A percentile compares a stretch with the other conserved stretches of the same genome.
Evolutionary conservation across 2,888 invertebrate genomes (phyloP).

Genomic region (Agonum fuliginosum): DNA sequence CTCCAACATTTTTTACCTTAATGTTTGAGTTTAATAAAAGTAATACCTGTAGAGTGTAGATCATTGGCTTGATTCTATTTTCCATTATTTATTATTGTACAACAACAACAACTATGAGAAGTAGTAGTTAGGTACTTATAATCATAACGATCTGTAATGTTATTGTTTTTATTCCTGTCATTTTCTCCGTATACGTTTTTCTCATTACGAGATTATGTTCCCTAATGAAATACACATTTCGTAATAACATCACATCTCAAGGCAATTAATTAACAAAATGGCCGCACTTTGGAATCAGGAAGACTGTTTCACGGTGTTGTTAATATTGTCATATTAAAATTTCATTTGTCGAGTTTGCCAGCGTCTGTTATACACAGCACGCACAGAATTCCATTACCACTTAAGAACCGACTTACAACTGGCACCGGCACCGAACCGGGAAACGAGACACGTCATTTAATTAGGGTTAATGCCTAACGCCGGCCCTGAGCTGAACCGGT

Average conservation of each 20-base stretch:
- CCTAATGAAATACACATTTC: conserved; percentile 24
- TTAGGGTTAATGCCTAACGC: neutral
- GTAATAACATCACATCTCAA: conserved; percentile 15
- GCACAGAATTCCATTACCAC: conserved; percentile 13
- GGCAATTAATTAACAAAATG: conserved; percentile 30
- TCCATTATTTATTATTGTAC: too few species aligned
- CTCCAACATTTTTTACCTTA: too few species aligned
- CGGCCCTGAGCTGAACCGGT: neutral
- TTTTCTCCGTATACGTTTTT: too few species aligned
- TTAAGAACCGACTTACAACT: too few species aligned
- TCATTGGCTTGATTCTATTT: too few species aligned
- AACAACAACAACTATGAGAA: too few species aligned
- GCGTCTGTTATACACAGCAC: neutral
- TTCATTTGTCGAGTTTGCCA: conserved; percentile 12
- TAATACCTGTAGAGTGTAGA: too few species aligned
- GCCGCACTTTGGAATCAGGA: conserved; percentile 26
- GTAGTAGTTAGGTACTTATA: too few species aligned
- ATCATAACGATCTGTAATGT: too few species aligned
- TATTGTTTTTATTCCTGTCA: neutral
- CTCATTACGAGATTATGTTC: neutral
- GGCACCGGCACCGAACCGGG: neutral
- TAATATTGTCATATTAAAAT: conserved; percentile 36
- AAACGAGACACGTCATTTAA: conserved; percentile 28
- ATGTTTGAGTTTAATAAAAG: too few species aligned
- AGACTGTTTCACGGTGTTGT: neutral